These are phyloP conservation scores for Ypsolopha sequella DNA, from an alignment of 2,888 invertebrate species.

Conservation along the genomic window DNA sequence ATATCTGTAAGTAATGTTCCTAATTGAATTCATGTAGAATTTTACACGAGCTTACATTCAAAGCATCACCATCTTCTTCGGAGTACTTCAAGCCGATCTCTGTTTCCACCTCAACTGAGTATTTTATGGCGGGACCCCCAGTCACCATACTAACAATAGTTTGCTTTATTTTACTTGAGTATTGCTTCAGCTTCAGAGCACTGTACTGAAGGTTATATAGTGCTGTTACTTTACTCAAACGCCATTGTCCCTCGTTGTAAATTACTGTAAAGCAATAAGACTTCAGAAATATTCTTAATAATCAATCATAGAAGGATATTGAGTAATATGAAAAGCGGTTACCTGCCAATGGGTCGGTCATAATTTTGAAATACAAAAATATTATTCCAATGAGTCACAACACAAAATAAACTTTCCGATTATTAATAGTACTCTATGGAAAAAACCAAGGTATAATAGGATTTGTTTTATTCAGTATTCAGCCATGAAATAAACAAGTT, in stretches of 20 bases:
- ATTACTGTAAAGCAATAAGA: slow-evolving; percentile 33
- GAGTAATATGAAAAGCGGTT: slow-evolving; percentile 2
- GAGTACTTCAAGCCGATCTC: slow-evolving; percentile 41
- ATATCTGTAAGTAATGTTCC: not conserved
- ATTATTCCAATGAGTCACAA: too few relatives aligned
- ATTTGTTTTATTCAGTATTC: too few relatives aligned
- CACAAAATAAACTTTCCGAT: too few relatives aligned
- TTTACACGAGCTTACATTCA: slow-evolving; percentile 31
- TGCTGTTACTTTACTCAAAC: slow-evolving; percentile 46
- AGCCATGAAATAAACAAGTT: too few relatives aligned
- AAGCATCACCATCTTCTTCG: slow-evolving; percentile 44
- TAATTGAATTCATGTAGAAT: not conserved
- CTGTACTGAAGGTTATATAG: slow-evolving; percentile 40
- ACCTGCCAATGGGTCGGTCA: slow-evolving; percentile 25
- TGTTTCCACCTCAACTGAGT: slow-evolving; percentile 37
- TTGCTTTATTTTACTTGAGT: slow-evolving; percentile 50
- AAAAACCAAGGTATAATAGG: too few relatives aligned
- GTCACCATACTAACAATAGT: slow-evolving; percentile 32
- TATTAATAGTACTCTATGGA: too few relatives aligned
- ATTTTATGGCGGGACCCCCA: slow-evolving; percentile 30
- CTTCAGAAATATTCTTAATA: not conserved
- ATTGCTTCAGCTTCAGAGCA: slow-evolving; percentile 48
- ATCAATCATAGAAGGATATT: not conserved
- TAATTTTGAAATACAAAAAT: not conserved
- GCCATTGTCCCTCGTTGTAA: slow-evolving; percentile 53